Evolutionary conservation across 2,888 invertebrate genomes (phyloP).

Genomic region (Chirona hameri): DNA sequence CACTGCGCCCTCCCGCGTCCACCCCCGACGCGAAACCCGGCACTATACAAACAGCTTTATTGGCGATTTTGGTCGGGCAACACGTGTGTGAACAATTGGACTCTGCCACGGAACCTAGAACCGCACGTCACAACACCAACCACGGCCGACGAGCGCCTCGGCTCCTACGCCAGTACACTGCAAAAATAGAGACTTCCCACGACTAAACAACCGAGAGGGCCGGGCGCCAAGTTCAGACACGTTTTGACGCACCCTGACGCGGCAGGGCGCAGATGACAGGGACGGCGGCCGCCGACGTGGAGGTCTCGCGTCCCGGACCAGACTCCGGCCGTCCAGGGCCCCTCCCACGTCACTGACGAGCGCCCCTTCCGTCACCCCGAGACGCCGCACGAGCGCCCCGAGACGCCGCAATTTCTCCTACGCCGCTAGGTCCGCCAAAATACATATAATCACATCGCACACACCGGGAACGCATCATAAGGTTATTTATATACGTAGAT

Average conservation of each 20-base stretch:
- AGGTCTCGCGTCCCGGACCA: background rate
- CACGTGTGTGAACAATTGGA: background rate
- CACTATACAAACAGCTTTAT: constrained; percentile 23
- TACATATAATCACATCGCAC: background rate
- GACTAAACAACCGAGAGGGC: background rate
- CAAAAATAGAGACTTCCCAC: constrained; percentile 29
- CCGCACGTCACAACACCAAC: background rate
- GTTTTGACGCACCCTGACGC: background rate
- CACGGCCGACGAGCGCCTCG: background rate
- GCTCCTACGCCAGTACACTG: background rate
- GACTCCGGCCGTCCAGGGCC: background rate
- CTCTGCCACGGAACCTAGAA: background rate
- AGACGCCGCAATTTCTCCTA: background rate
- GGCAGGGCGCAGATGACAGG: background rate
- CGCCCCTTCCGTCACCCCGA: too few relatives aligned
- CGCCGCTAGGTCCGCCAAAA: background rate
- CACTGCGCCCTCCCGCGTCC: too few relatives aligned
- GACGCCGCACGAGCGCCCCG: too few relatives aligned
- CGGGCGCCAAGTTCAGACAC: background rate
- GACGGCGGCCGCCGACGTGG: background rate
- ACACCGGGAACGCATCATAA: background rate
- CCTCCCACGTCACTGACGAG: background rate
- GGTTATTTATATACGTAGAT: constrained; percentile 13
- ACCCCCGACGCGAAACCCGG: too few relatives aligned
- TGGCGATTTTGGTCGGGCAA: constrained; percentile 22